Percentiles rank a stretch among this genome's conserved stretches.
Conservation (phyloP, 2,888 invertebrate species). For the Sinohyriopsis cumingii region DNA sequence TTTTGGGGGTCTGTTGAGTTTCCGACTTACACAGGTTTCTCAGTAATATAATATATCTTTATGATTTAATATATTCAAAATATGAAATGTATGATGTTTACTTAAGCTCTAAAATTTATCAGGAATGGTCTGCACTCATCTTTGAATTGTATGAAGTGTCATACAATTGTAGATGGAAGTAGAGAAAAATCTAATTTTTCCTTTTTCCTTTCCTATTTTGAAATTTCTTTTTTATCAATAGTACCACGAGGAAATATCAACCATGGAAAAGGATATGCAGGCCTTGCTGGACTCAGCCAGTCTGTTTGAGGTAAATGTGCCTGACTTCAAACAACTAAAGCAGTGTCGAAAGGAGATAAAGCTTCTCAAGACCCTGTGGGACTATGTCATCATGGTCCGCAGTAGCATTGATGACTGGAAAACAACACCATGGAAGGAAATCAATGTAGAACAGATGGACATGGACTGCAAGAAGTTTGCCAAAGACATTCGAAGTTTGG, state of each 20-base stretch:
- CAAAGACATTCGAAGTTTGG: constrained; percentile 81
- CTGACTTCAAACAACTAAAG: constrained; percentile 93
- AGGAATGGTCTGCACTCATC: too few species aligned
- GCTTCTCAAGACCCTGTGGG: constrained; percentile 90
- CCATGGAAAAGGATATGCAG: constrained; percentile 89
- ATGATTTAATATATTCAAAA: too few species aligned
- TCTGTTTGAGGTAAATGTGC: constrained; percentile 94
- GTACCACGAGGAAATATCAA: constrained; percentile 84
- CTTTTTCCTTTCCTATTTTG: too few species aligned
- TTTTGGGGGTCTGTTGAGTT: too few species aligned
- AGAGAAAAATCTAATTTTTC: too few species aligned
- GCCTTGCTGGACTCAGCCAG: constrained; percentile 91
- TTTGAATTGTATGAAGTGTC: too few species aligned
- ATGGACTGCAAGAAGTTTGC: constrained; percentile 98
- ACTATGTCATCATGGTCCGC: constrained; percentile 91
- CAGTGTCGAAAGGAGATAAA: constrained; percentile 92
- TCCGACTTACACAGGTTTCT: too few species aligned
- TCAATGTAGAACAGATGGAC: constrained; percentile 98
- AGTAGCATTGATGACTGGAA: constrained; percentile 97
- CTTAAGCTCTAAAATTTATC: too few species aligned
- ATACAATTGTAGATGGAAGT: too few species aligned
- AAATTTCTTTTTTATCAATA: constrained; percentile 52
- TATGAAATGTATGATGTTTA: too few species aligned
- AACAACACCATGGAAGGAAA: constrained; percentile 95
- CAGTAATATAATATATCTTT: too few species aligned